Evolutionary conservation across 2,888 invertebrate species (phyloP).

Genomic region (Artemia sinica): DNA sequence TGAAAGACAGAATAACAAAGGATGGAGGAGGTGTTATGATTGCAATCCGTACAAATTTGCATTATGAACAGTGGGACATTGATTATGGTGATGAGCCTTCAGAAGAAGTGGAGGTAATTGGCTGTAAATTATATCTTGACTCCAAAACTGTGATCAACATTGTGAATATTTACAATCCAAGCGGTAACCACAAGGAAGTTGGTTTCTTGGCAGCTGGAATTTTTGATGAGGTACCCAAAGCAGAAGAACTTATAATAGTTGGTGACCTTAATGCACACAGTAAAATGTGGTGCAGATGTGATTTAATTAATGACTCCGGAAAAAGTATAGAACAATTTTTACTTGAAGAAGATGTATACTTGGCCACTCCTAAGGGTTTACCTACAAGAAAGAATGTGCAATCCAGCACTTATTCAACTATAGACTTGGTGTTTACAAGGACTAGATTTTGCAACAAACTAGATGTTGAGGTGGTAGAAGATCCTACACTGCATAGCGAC

Average conservation of each 20-base stretch:
- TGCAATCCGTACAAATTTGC: too few species aligned
- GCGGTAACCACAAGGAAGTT: not conserved
- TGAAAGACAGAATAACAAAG: too few species aligned
- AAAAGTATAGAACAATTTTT: not conserved
- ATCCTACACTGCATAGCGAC: not conserved
- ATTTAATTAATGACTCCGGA: not conserved
- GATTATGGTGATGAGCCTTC: too few species aligned
- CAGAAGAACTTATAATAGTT: not conserved
- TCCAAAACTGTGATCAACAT: not conserved
- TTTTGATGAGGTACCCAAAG: not conserved
- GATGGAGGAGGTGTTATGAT: too few species aligned
- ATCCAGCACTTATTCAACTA: not conserved
- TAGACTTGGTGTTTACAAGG: not conserved
- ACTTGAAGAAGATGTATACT: not conserved
- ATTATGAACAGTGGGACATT: too few species aligned
- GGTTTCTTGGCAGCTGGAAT: not conserved
- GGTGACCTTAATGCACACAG: not conserved
- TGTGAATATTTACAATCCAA: not conserved
- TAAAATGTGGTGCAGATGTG: not conserved
- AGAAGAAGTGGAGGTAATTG: too few species aligned
- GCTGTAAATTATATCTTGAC: too few species aligned
- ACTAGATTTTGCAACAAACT: not conserved
- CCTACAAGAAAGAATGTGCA: not conserved
- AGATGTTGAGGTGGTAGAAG: not conserved
- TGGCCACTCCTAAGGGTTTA: not conserved